Evolutionary conservation across 2,797 vertebrate genomes (phyloP), one percentile per base, ranked within the genome.

Genomic region (Schizopygopsis pylzovi): DNA sequence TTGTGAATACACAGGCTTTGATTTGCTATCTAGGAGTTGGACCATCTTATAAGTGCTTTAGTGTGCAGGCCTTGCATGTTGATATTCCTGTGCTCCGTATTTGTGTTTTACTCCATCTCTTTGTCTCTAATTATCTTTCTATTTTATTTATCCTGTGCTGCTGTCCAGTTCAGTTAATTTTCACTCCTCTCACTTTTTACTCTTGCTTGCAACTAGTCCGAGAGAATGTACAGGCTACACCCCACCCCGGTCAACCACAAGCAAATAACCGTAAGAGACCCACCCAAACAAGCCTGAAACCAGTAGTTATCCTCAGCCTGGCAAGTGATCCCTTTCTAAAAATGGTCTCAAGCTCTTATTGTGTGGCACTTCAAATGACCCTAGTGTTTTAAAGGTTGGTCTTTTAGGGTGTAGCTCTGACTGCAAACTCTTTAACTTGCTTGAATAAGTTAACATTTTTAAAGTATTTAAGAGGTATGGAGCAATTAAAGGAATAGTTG

Each of bases 211-310:
- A 63, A 86, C 70, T 88, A 45, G 75, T 88, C 77, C 91, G 88
- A 93, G 90, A 91, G 90, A 92, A 93, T 86, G 92, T 90, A 90
- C 90, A 90, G 92, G 91, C 91, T 1, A 20, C 81, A 82, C 1
- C 52, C 93, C 92, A 92, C 93, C 92, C 68, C 59, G 91, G 88
- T 90, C 88, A 91, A 94, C 94, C 85, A 79, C 89, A 79, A 88
- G 81, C 92, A 87, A 90, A 91, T 91, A 89, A 91, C 90, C 93
- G 92, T 91, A 88, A 92, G 90, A 89, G 94, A 90, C 93, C 93
- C 94, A 92, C 95, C 95, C 95, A 94, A 92, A 93, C 90, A 92
- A 89, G 92, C 89, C 76, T 91, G 91, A 92, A 94, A 91, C 92
- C 92, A 82, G 92, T 37, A 94, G 92, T 92, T 92, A 90, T 92